Evolutionary conservation across 2,113 vertebrate species (phyloP), one percentile per base, ranked within the genome.

Genomic region (Numida meleagris): DNA sequence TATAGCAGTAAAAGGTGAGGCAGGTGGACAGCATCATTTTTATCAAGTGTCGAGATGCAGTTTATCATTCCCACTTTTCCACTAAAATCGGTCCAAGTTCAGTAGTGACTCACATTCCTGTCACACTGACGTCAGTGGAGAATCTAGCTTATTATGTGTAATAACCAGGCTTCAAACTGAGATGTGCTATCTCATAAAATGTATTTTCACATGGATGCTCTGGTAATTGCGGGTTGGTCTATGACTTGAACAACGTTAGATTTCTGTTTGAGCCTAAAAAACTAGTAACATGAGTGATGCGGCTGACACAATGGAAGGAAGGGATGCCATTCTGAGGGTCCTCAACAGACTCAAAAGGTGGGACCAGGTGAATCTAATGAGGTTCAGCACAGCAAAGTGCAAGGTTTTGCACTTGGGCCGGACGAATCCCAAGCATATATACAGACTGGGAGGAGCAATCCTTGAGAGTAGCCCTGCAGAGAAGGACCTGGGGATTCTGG

Each of bases 111-210:
- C 91, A 96, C 50, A 73, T 6, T 12, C 43, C 33, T 75, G 53
- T 43, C 40, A 82, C 40, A 38, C 50, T 85, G 87, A 84, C 1
- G 10, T 94, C 84, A 95, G 78, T 21, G 31, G 21, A 77, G 66
- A 89, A 90, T 89, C 89, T 89, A 82, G 58, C 66, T 91, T 94
- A 93, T 94, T 94, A 87, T 63, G 48, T 70, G 23, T 85, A 92
- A 94, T 87, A 96, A 89, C 58, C 68, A 85, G 78, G 50, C 81
- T 87, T 95, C 94, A 92, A 76, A 72, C 34, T 82, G 71, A 85
- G 94, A 77, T 74, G 55, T 92, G 45, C 63, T 89, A 25, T 87
- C 63, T 77, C 75, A 18, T 53, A 51, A 77, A 87, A 93, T 36
- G 82, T 91, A 65, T 89, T 88, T 94, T 94, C 89, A 43, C 50